Percentiles rank a stretch among this genome's conserved stretches.
Conservation (phyloP, 1,140 invertebrate genomes). For the Drosophila pectinifera region DNA sequence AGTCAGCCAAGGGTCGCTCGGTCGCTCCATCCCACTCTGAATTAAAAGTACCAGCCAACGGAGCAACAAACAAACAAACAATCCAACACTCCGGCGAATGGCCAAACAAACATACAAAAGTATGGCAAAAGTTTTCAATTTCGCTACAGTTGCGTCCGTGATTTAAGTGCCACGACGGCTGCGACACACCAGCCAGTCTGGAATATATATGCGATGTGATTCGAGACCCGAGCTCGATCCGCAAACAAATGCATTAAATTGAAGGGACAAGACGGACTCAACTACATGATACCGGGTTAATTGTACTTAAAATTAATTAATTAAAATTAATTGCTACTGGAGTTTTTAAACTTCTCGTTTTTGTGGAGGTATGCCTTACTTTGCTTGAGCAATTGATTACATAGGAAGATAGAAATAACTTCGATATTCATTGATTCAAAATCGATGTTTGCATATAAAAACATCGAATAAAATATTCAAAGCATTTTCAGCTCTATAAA, state of each 20-base stretch:
- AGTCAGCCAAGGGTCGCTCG: constrained; percentile 40
- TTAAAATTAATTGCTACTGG: too few species aligned
- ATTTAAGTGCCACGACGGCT: constrained; percentile 64
- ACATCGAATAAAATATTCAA: too few species aligned
- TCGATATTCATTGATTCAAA: too few species aligned
- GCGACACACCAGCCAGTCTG: constrained; percentile 27
- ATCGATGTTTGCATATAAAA: too few species aligned
- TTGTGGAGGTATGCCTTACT: too few species aligned
- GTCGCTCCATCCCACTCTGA: constrained; percentile 28
- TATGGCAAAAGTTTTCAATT: constrained; percentile 73
- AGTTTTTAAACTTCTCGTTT: too few species aligned
- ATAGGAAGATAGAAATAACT: too few species aligned
- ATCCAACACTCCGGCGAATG: constrained; percentile 24
- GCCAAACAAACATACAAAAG: constrained; percentile 26
- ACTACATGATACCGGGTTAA: background rate
- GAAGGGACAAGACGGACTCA: constrained; percentile 2
- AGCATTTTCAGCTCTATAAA: too few species aligned
- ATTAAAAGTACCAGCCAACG: constrained; percentile 66
- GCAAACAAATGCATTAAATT: constrained; percentile 58
- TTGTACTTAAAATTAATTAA: background rate
- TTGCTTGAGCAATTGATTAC: too few species aligned
- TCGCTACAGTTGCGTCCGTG: constrained; percentile 65
- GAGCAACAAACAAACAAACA: constrained; percentile 25
- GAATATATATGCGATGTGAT: constrained; percentile 7
- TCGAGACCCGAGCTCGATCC: constrained; percentile 23